A percentile compares a stretch with the other conserved stretches of the same genome.
Conservation (phyloP, 2,888 invertebrate genomes). For the Aspidiotus destructor region DNA sequence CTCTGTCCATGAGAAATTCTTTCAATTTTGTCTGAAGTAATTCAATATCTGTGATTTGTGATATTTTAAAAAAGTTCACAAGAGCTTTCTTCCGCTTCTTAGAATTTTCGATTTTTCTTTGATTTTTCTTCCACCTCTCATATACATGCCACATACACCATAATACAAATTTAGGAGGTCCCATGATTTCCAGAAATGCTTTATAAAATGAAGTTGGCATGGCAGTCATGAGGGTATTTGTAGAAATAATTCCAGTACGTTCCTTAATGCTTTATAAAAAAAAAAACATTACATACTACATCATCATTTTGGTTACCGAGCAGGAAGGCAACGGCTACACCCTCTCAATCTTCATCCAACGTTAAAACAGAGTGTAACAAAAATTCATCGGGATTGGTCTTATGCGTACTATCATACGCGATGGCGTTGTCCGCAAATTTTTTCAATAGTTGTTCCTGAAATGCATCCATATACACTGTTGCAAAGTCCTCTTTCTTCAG, state of each 20-base stretch:
- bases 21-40: conserved; percentile 5
- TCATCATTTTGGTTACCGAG: conserved; percentile 11
- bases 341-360: conserved; percentile 5
- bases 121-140: conserved; percentile 7
- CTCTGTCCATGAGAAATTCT: background rate
- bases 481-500: conserved; percentile 16
- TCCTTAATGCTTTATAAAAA: conserved; percentile 10
- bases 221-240: conserved; percentile 9
- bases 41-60: background rate
- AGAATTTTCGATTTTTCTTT: conserved; percentile 2
- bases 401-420: conserved; percentile 7
- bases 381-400: background rate
- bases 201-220: conserved; percentile 12
- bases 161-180: background rate
- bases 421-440: conserved; percentile 7
- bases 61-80: background rate
- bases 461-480: conserved; percentile 1
- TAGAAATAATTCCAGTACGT: background rate
- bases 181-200: conserved; percentile 8
- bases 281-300: conserved; percentile 6
- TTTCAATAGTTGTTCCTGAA: conserved; percentile 3
- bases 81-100: background rate
- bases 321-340: conserved; percentile 1
- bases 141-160: conserved; percentile 9
- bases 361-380: conserved; percentile 7